phyloP scores from a whole-genome alignment of 1,140 invertebrate genomes.

The Armadillidium nasatum region DNA sequence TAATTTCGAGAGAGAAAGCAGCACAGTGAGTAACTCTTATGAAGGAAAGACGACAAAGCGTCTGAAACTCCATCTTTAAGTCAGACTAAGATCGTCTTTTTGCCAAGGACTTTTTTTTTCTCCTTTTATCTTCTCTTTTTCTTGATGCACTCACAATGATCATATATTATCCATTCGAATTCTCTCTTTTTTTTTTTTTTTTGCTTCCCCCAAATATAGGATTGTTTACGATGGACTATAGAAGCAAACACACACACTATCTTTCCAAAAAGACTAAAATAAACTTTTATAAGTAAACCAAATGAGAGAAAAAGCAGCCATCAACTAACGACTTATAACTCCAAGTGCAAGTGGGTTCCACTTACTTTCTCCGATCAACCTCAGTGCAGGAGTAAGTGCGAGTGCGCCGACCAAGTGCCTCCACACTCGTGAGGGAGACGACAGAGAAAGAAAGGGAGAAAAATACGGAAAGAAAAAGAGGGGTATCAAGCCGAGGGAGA shows the following conservation, averaged over 20 bases:
- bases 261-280: not conserved
- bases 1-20: too few relatives aligned
- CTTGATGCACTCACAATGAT: not conserved
- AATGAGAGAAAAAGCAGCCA: not conserved
- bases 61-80: conserved; percentile 10
- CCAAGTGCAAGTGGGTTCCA: not conserved
- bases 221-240: not conserved
- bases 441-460: not conserved
- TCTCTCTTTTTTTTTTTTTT: not conserved
- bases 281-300: not conserved
- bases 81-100: not conserved
- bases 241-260: not conserved
- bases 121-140: too few relatives aligned
- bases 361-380: not conserved
- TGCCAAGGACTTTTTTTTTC: not conserved
- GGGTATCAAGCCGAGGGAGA: not conserved
- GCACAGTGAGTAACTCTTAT: too few relatives aligned
- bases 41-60: not conserved
- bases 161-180: not conserved
- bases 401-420: conserved; percentile 1
- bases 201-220: not conserved
- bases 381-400: conserved; percentile 10
- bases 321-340: not conserved
- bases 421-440: not conserved
- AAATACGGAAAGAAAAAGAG: not conserved